These are phyloP conservation scores for Phasianus colchicus DNA, from an alignment of 2,113 vertebrate species.

Conservation along the genomic window DNA sequence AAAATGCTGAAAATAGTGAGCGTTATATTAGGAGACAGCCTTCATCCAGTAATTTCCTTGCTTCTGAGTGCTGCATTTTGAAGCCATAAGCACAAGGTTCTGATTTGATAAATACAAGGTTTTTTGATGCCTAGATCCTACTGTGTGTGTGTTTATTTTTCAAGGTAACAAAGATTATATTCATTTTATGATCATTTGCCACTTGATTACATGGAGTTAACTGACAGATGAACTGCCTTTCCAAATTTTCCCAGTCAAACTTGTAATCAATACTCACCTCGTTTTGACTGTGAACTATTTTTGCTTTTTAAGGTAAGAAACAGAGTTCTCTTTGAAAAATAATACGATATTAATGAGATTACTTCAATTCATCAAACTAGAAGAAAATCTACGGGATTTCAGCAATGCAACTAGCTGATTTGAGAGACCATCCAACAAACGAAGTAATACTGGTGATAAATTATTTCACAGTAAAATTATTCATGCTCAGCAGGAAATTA, in stretches of 20 bases:
- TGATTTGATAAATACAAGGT: background rate
- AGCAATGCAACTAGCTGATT: constrained; percentile 66
- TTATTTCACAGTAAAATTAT: constrained; percentile 78
- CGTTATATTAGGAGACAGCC: background rate
- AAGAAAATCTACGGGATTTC: constrained; percentile 72
- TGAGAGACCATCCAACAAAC: constrained; percentile 67
- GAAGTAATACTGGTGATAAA: constrained; percentile 78
- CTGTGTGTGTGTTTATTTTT: background rate
- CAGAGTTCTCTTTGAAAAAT: constrained; percentile 40
- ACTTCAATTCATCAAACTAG: constrained; percentile 68
- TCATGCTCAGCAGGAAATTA: constrained; percentile 79
- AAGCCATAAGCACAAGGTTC: background rate
- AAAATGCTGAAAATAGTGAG: background rate
- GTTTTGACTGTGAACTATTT: background rate
- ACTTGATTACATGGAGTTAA: background rate
- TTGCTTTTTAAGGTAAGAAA: constrained; percentile 57
- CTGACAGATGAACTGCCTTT: background rate
- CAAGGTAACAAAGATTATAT: background rate
- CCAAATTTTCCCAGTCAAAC: background rate
- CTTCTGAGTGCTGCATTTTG: background rate
- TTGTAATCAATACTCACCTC: background rate
- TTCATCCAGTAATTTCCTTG: background rate
- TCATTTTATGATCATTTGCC: background rate
- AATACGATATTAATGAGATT: constrained; percentile 70
- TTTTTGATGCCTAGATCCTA: background rate